Conservation (phyloP, 2,888 invertebrate species). For the Platerodrilus igneus region DNA sequence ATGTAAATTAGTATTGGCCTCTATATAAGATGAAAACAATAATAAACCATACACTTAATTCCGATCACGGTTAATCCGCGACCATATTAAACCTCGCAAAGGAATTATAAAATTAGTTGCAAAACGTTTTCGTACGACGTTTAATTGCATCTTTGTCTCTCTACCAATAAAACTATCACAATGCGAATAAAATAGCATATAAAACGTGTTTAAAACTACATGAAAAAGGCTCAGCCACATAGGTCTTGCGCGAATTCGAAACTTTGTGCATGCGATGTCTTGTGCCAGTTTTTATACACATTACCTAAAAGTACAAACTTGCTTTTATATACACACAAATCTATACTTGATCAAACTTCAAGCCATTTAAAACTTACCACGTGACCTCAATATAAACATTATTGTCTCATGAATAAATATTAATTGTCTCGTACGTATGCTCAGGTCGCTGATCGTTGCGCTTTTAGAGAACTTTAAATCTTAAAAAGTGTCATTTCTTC, state of each 20-base stretch:
- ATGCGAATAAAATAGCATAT: conserved; percentile 7
- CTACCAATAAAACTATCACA: conserved; percentile 11
- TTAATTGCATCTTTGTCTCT: conserved; percentile 11
- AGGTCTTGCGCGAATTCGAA: conserved; percentile 38
- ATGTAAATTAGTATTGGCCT: conserved; percentile 17
- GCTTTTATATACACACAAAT: conserved; percentile 41
- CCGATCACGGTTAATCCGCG: conserved; percentile 26
- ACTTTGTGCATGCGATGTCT: conserved; percentile 31
- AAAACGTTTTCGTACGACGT: conserved; percentile 6
- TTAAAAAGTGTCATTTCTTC: too few species aligned
- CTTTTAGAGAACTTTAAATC: conserved; percentile 13
- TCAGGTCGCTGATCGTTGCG: conserved; percentile 22
- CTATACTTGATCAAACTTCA: conserved; percentile 36
- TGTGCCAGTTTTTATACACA: conserved; percentile 44
- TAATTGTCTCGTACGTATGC: conserved; percentile 34
- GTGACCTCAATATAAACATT: conserved; percentile 43
- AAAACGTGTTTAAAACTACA: conserved; percentile 13
- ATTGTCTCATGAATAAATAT: conserved; percentile 41
- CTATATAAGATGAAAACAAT: conserved; percentile 24
- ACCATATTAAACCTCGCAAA: conserved; percentile 38
- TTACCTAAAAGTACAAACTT: conserved; percentile 44
- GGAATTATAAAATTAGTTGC: conserved; percentile 36
- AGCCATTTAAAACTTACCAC: conserved; percentile 35
- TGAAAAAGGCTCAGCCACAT: conserved; percentile 28
- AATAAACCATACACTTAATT: conserved; percentile 26